Percentiles rank a stretch among this genome's conserved stretches.
These are phyloP conservation scores for Solenopsis invicta DNA, from an alignment of 1,140 invertebrate species.

Conservation along the genomic window DNA sequence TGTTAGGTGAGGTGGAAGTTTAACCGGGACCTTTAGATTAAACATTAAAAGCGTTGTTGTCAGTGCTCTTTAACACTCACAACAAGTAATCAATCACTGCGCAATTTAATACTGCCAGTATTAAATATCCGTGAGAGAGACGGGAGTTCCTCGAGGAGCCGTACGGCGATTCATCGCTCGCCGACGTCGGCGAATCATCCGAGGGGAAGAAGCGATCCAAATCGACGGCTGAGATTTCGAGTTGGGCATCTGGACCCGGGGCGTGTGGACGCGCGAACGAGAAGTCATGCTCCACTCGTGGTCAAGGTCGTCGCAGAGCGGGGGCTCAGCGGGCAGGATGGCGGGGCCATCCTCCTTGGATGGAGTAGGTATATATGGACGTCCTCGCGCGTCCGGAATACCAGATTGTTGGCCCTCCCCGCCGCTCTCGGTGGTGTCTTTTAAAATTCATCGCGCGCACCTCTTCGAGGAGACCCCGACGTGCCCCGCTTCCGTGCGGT, in stretches of 20 bases:
- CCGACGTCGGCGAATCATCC: not conserved
- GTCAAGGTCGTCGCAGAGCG: slow-evolving; percentile 72
- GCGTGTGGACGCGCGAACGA: slow-evolving; percentile 13
- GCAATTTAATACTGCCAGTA: too few species aligned
- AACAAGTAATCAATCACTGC: too few species aligned
- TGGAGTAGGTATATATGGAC: slow-evolving; percentile 85
- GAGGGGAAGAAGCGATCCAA: not conserved
- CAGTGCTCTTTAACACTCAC: too few species aligned
- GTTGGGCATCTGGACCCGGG: slow-evolving; percentile 3
- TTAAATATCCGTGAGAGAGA: too few species aligned
- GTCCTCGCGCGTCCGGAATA: slow-evolving; percentile 85
- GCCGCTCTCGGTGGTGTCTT: slow-evolving; percentile 76
- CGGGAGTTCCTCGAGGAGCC: not conserved
- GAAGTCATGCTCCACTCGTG: slow-evolving; percentile 66
- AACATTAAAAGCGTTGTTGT: too few species aligned
- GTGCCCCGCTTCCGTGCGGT: slow-evolving; percentile 65
- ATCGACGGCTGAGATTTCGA: slow-evolving; percentile 11
- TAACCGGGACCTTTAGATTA: too few species aligned
- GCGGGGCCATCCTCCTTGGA: slow-evolving; percentile 76
- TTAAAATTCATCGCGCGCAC: slow-evolving; percentile 71
- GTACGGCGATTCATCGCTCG: not conserved
- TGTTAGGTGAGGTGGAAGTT: too few species aligned
- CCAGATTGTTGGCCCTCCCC: slow-evolving; percentile 85
- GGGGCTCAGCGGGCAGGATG: slow-evolving; percentile 63
- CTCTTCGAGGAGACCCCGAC: slow-evolving; percentile 27